phyloP scores from a whole-genome alignment of 1,140 invertebrate species.

The Melanaphis sacchari region DNA sequence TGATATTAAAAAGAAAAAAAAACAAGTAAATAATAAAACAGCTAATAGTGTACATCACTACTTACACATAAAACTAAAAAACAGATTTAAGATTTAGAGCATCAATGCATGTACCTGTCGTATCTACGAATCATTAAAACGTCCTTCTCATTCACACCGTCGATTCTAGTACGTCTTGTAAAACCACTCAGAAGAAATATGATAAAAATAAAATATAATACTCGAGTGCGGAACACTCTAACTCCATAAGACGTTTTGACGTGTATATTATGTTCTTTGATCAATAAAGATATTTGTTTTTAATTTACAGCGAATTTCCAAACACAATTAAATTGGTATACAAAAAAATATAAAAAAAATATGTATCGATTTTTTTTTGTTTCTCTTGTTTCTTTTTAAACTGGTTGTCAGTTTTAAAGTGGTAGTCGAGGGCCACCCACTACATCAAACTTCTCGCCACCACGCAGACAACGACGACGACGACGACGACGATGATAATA shows the following conservation, averaged over 20 bases:
- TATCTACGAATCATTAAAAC: background rate
- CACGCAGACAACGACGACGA: background rate
- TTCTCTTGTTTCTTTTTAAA: background rate
- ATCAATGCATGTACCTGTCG: no score
- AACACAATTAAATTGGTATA: background rate
- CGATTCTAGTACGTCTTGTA: background rate
- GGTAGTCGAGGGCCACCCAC: background rate
- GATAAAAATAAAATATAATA: background rate
- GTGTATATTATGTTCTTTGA: background rate
- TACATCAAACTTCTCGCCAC: background rate
- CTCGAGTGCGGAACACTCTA: background rate
- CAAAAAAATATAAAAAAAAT: background rate
- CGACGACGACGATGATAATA: background rate
- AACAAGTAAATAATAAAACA: no score
- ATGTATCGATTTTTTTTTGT: background rate
- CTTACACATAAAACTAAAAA: background rate
- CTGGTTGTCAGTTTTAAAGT: conserved; percentile 26
- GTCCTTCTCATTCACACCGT: background rate
- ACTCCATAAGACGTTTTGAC: background rate
- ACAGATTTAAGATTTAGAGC: background rate
- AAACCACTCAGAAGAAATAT: background rate
- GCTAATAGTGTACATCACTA: no score
- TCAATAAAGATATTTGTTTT: background rate
- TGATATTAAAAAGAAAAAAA: background rate
- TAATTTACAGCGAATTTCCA: background rate